These are phyloP conservation scores for Drosophila kohkoa DNA, from an alignment of 1,140 invertebrate species.

Conservation along the genomic window DNA sequence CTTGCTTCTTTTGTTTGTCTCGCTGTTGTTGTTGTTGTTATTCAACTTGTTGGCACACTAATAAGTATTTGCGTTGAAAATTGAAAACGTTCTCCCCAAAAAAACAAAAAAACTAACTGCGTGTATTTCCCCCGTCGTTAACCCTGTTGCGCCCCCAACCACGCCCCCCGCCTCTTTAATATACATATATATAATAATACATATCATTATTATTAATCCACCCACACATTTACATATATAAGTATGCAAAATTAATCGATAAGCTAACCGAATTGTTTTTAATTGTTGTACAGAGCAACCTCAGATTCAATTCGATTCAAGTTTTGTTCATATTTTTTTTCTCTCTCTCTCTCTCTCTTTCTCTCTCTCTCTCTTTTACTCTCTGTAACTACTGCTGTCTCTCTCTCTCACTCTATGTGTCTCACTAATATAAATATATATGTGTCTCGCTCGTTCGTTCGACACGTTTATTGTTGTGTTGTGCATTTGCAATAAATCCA, in stretches of 20 bases:
- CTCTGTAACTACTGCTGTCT: slow-evolving; percentile 24
- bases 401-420: slow-evolving; percentile 21
- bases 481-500: slow-evolving; percentile 16
- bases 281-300: slow-evolving; percentile 49
- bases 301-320: slow-evolving; percentile 55
- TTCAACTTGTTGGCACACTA: slow-evolving; percentile 20
- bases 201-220: neutral
- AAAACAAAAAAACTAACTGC: neutral
- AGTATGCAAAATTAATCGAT: slow-evolving; percentile 28
- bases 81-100: neutral
- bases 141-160: neutral
- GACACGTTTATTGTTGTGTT: slow-evolving; percentile 20
- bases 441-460: slow-evolving; percentile 16
- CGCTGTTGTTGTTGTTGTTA: slow-evolving; percentile 18
- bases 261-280: slow-evolving; percentile 32
- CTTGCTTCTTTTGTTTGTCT: neutral
- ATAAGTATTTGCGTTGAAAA: slow-evolving; percentile 1
- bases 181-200: neutral
- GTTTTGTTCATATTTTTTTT: slow-evolving; percentile 63
- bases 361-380: slow-evolving; percentile 44
- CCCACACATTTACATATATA: neutral
- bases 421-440: slow-evolving; percentile 4
- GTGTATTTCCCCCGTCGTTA: slow-evolving; percentile 10
- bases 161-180: neutral
- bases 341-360: slow-evolving; percentile 42